Evolutionary conservation across 2,113 vertebrate genomes (phyloP).

Genomic region (Menura novaehollandiae): DNA sequence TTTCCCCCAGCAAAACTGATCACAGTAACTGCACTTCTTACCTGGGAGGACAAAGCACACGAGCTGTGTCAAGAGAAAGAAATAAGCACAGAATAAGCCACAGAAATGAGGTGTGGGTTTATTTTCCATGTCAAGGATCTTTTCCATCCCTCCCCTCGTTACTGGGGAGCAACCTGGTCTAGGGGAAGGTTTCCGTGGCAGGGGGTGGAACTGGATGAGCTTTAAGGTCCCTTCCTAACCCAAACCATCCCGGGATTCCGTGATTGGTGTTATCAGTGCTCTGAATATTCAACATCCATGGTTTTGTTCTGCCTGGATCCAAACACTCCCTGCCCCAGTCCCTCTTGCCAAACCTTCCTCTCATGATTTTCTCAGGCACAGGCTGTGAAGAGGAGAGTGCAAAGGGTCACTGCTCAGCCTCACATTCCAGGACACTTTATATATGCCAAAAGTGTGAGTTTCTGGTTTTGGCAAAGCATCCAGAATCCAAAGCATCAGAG

Average conservation of each 20-base stretch:
- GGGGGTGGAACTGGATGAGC: neutral
- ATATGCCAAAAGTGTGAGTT: neutral
- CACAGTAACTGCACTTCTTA: neutral
- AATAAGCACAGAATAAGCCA: neutral
- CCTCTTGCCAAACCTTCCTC: neutral
- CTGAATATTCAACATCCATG: neutral
- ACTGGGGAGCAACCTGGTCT: neutral
- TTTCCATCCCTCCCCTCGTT: neutral
- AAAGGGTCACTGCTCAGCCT: conserved; percentile 11
- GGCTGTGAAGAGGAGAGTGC: neutral
- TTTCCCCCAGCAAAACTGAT: neutral
- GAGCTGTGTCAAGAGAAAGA: neutral
- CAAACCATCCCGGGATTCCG: neutral
- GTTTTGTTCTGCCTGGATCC: neutral
- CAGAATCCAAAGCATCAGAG: neutral
- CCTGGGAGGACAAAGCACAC: neutral
- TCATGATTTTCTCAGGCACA: neutral
- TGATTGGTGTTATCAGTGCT: neutral
- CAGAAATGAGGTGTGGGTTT: neutral
- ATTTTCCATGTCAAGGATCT: neutral
- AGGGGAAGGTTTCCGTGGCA: neutral
- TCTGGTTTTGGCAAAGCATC: neutral
- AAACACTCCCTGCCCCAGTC: neutral
- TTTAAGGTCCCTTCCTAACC: neutral
- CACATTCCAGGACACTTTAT: neutral